These are phyloP conservation scores for Morus bassanus DNA, from an alignment of 2,797 vertebrate species.

Conservation along the genomic window DNA sequence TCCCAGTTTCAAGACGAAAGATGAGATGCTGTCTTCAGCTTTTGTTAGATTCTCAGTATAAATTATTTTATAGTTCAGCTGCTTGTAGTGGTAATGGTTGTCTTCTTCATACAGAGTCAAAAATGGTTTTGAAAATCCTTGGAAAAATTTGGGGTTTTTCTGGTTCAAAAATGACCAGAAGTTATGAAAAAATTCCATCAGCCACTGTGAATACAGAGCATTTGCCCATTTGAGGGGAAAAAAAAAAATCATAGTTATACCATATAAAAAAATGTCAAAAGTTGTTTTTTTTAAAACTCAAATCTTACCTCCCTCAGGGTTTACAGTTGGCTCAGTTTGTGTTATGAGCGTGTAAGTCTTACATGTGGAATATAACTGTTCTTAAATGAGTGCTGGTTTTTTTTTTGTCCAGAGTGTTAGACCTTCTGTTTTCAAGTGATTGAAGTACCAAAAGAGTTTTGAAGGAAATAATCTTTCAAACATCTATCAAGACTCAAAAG, in stretches of 20 bases:
- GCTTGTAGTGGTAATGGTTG: background rate
- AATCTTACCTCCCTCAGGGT: background rate
- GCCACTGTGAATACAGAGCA: background rate
- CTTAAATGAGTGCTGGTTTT: background rate
- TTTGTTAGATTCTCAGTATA: background rate
- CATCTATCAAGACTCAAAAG: background rate
- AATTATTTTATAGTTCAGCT: background rate
- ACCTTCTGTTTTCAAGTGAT: background rate
- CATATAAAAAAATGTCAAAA: background rate
- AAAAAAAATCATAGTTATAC: background rate
- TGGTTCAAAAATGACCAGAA: background rate
- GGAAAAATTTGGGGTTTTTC: background rate
- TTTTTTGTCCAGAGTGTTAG: background rate
- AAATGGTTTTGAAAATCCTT: background rate
- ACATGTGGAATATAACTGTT: background rate
- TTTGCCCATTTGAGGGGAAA: background rate
- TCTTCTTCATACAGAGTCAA: fast-evolving
- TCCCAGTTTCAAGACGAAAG: background rate
- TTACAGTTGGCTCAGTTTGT: background rate
- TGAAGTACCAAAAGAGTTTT: background rate
- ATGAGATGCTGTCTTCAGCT: background rate
- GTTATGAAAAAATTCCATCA: background rate
- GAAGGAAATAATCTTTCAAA: background rate
- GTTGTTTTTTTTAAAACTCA: background rate
- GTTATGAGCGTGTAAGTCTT: background rate